phyloP scores from a whole-genome alignment of 2,113 vertebrate genomes.

The Bothrops jararaca region DNA sequence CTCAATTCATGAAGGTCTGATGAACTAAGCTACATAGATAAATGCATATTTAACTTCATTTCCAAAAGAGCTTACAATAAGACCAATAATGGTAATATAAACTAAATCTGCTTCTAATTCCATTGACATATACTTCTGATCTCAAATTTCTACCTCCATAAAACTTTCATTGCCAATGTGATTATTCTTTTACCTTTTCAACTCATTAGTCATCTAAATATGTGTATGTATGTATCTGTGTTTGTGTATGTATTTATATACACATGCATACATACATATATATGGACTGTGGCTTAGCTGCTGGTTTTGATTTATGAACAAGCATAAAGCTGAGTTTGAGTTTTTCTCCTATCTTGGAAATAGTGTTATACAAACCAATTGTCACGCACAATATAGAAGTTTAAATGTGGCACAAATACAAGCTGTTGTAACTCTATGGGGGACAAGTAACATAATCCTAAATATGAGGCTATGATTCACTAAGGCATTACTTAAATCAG shows the following conservation, averaged over 20 bases:
- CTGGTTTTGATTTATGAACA: background rate
- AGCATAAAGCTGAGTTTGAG: background rate
- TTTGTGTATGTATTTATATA: no score
- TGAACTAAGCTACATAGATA: background rate
- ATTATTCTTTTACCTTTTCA: background rate
- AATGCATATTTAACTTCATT: background rate
- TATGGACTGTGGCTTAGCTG: background rate
- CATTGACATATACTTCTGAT: background rate
- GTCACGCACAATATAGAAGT: background rate
- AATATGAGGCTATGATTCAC: background rate
- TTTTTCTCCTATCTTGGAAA: background rate
- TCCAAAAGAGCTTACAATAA: background rate
- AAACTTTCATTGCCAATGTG: no score
- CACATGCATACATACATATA: no score
- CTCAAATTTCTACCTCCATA: background rate
- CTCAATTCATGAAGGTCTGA: background rate
- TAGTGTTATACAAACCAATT: background rate
- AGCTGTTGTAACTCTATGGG: background rate
- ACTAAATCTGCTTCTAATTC: background rate
- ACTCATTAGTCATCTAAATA: background rate
- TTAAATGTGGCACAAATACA: conserved; percentile 1
- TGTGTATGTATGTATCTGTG: no score
- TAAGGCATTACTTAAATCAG: background rate
- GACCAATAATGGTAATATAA: background rate
- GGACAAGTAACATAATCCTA: background rate